Evolutionary conservation across 2,888 invertebrate species (phyloP).

Genomic region (Thysanoteuthis rhombus): DNA sequence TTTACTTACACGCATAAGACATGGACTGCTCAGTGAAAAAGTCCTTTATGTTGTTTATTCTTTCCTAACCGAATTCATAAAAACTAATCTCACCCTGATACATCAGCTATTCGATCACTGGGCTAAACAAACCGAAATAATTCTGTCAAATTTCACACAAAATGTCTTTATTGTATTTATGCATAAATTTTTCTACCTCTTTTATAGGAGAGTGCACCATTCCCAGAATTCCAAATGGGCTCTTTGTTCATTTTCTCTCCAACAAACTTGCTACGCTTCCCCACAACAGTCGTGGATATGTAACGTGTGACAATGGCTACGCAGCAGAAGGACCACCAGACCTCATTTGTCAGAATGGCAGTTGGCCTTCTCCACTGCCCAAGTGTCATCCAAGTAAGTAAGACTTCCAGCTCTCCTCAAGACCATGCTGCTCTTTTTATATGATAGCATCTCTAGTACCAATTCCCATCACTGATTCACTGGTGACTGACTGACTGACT

Average conservation of each 20-base stretch:
- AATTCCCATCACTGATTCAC: too few species aligned
- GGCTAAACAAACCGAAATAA: too few species aligned
- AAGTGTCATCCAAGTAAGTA: slow-evolving; percentile 23
- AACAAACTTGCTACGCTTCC: not conserved
- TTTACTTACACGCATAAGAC: too few species aligned
- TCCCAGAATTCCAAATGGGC: not conserved
- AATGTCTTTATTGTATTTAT: too few species aligned
- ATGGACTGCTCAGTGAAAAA: too few species aligned
- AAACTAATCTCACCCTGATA: too few species aligned
- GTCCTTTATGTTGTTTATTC: too few species aligned
- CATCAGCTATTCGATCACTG: too few species aligned
- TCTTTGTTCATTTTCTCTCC: not conserved
- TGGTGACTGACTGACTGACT: too few species aligned
- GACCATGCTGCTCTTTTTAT: not conserved
- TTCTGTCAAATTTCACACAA: too few species aligned
- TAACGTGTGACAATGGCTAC: not conserved
- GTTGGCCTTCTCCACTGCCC: not conserved
- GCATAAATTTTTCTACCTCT: not conserved
- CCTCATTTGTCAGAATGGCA: not conserved
- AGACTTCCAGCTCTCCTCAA: not conserved
- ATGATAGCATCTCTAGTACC: too few species aligned
- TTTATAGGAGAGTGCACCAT: slow-evolving; percentile 20
- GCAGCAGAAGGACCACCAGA: not conserved
- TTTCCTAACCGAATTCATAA: too few species aligned
- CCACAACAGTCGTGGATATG: not conserved